Conservation (phyloP, 2,797 vertebrate genomes). For the Rhinatrema bivittatum region DNA sequence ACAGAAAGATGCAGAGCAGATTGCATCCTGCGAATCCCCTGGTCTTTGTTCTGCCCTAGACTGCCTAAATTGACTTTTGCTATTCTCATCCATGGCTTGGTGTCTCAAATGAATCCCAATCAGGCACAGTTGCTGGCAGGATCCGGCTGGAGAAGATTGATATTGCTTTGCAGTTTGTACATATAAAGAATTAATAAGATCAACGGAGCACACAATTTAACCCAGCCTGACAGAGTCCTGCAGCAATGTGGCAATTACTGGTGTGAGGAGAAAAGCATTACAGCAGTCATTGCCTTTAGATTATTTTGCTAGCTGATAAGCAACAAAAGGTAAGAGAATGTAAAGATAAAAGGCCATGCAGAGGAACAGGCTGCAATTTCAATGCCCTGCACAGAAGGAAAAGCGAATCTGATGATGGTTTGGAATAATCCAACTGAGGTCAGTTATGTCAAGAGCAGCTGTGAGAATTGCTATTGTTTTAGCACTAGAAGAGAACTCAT, state of each 20-base stretch:
- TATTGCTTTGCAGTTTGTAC: slow-evolving; percentile 1
- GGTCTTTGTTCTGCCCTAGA: slow-evolving; percentile 21
- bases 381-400: slow-evolving; percentile 17
- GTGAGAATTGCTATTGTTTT: slow-evolving; percentile 34
- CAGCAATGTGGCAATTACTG: slow-evolving; percentile 25
- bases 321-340: slow-evolving; percentile 18
- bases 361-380: slow-evolving; percentile 15
- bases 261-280: slow-evolving; percentile 18
- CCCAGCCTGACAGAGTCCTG: slow-evolving; percentile 15
- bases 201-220: slow-evolving; percentile 30
- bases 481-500: slow-evolving; percentile 16
- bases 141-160: slow-evolving; percentile 5
- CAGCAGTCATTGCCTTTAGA: slow-evolving; percentile 25
- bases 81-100: not conserved
- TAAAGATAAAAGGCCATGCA: slow-evolving; percentile 6
- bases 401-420: slow-evolving; percentile 37
- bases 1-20: slow-evolving; percentile 16
- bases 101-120: slow-evolving; percentile 18
- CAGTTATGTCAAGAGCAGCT: slow-evolving; percentile 13
- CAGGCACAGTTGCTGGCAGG: slow-evolving; percentile 27
- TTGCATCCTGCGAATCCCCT: slow-evolving; percentile 4
- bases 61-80: slow-evolving; percentile 21
- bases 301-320: slow-evolving; percentile 27
- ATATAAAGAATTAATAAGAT: slow-evolving; percentile 19
- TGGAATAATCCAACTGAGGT: slow-evolving; percentile 42